Evolutionary conservation across 2,797 vertebrate species (phyloP), one percentile per base, ranked within the genome.

Genomic region (Acomys russatus): DNA sequence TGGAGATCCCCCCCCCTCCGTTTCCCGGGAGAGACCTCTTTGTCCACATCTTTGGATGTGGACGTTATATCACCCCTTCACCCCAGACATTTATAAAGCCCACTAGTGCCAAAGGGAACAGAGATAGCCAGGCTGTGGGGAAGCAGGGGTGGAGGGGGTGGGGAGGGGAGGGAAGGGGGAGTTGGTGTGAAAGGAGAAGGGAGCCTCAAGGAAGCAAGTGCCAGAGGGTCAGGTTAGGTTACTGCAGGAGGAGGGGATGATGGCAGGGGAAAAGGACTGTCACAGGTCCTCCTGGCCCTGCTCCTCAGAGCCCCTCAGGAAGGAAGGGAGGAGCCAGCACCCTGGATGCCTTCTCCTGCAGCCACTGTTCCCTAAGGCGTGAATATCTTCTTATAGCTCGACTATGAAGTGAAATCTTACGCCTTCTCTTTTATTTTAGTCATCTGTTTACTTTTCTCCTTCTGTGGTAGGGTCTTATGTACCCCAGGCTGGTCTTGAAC

Each of bases 221-320:
- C 14, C 15, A 15, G 38, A 30, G 51, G 87, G 8, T 83, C 54
- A 82, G 44, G 61, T 68, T 59, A 35, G 61, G 33, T n/a, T 35
- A 11, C 51, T 0, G 1, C 18, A 25, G 18, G 4, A 38, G 30
- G 38, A 44, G 15, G 15, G 6, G n/a, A 8, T 4, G 2, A 12
- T 3, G 23, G 49, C 73, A 0, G 3, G 20, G 14, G 18, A 3
- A 14, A 0, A 14, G 59, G 87, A 38, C 59, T 66, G 35, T 44
- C 1, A 9, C 30, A 76, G 94, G 56, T 25, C 54, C 61, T 49
- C 12, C 54, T 14, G 73, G 23, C 87, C 30, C 3, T 8, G 63
- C 20, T 20, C 10, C 10, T 68, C 63, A 2, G 9, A 64, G 64
- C 23, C 17, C 25, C 8, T 8, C 25, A 17, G 44, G 33, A 18